phyloP scores from a whole-genome alignment of 2,797 vertebrate genomes.

The Gorsachius magnificus region DNA sequence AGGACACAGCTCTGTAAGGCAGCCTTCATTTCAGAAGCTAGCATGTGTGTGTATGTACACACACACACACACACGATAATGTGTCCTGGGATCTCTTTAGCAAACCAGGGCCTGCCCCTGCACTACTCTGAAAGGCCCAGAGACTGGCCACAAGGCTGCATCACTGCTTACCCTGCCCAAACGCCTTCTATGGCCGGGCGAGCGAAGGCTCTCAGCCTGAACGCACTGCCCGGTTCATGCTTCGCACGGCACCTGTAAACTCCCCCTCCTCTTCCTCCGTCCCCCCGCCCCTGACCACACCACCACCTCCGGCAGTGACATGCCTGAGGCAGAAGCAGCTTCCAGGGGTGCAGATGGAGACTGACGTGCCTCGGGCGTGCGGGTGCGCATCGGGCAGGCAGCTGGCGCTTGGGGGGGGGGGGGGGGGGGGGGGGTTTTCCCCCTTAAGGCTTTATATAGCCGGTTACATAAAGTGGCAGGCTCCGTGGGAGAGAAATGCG shows the following conservation, averaged over 20 bases:
- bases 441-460: constrained; percentile 30
- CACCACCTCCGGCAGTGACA: not conserved
- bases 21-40: not conserved
- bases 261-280: not conserved
- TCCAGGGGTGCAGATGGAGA: fast-evolving
- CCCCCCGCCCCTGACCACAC: fast-evolving
- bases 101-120: not conserved
- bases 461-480: constrained; percentile 41
- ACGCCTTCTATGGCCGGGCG: not conserved
- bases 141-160: not conserved
- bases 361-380: fast-evolving
- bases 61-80: too few species aligned
- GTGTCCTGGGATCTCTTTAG: not conserved
- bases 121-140: not conserved
- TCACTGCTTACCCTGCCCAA: not conserved
- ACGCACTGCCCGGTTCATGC: not conserved
- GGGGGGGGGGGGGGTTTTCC: fast-evolving
- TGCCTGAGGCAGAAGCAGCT: not conserved
- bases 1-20: not conserved
- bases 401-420: not conserved
- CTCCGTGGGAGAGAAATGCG: not conserved
- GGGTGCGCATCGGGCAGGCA: fast-evolving
- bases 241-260: not conserved
- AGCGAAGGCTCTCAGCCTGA: not conserved
- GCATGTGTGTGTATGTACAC: too few species aligned